Evolutionary conservation across 2,797 vertebrate species (phyloP).

Genomic region (Pampus argenteus): DNA sequence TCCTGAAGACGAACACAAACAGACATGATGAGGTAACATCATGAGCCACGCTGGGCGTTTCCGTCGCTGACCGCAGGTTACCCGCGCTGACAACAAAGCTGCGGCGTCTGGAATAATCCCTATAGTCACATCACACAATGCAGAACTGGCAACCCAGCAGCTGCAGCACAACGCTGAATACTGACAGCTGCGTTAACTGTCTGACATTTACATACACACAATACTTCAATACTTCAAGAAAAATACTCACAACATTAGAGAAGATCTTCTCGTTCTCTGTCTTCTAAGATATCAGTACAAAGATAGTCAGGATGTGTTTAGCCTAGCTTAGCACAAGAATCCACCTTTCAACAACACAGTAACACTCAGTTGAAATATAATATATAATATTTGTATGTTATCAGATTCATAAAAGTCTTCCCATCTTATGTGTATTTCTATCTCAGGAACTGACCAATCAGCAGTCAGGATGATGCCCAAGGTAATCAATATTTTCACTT

Average conservation of each 20-base stretch:
- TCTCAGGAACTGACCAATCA: slow-evolving; percentile 67
- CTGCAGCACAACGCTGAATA: slow-evolving; percentile 25
- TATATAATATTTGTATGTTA: background rate
- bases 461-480: slow-evolving; percentile 85
- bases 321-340: background rate
- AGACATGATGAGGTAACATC: slow-evolving; percentile 70
- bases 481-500: slow-evolving; percentile 60
- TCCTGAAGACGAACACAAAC: slow-evolving; percentile 13
- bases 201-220: background rate
- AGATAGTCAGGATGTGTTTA: background rate
- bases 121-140: slow-evolving; percentile 48
- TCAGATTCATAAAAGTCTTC: background rate
- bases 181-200: background rate
- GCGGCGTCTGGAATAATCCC: slow-evolving; percentile 60
- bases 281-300: too few relatives aligned
- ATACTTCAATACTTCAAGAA: too few relatives aligned
- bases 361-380: too few relatives aligned
- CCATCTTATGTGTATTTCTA: slow-evolving; percentile 5
- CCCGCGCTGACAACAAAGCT: slow-evolving; percentile 49
- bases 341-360: too few relatives aligned
- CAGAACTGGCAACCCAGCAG: slow-evolving; percentile 28
- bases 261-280: background rate
- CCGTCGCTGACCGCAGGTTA: slow-evolving; percentile 38
- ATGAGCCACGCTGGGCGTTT: slow-evolving; percentile 12
- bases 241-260: too few relatives aligned